Evolutionary conservation across 1,140 invertebrate species (phyloP).

Genomic region (Megathymus violae): DNA sequence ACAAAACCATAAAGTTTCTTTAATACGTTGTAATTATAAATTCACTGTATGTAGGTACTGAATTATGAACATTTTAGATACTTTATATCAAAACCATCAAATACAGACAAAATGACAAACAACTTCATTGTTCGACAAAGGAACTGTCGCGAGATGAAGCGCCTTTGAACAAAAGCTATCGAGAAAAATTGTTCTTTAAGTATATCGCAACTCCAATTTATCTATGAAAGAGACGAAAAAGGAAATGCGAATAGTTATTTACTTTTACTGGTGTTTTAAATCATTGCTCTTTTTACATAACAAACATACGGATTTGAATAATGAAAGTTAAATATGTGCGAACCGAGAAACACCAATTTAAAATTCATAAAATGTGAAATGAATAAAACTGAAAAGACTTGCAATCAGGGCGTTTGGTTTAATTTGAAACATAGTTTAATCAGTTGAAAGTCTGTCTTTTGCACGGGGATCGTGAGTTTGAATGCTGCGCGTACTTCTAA

Average conservation of each 20-base stretch:
- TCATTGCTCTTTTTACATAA: background rate
- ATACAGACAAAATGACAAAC: conserved; percentile 25
- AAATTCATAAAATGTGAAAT: no score
- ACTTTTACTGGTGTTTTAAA: no score
- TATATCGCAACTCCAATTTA: conserved; percentile 21
- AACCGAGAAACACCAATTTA: no score
- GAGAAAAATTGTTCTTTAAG: conserved; percentile 23
- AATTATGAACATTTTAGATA: background rate
- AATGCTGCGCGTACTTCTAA: no score
- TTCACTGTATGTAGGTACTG: background rate
- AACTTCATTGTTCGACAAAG: conserved; percentile 25
- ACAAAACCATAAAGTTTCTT: no score
- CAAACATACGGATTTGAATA: no score
- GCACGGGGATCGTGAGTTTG: no score
- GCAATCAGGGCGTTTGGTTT: no score
- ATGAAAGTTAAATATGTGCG: no score
- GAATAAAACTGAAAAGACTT: no score
- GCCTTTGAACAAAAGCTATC: conserved; percentile 28
- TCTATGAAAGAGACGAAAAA: conserved; percentile 15
- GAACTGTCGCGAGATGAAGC: conserved; percentile 22
- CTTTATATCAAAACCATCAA: conserved; percentile 18
- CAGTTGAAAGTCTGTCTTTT: no score
- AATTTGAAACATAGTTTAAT: no score
- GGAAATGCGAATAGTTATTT: conserved; percentile 1
- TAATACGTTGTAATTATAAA: background rate